Conservation (phyloP, 1,140 invertebrate genomes). For the Atta colombica region DNA sequence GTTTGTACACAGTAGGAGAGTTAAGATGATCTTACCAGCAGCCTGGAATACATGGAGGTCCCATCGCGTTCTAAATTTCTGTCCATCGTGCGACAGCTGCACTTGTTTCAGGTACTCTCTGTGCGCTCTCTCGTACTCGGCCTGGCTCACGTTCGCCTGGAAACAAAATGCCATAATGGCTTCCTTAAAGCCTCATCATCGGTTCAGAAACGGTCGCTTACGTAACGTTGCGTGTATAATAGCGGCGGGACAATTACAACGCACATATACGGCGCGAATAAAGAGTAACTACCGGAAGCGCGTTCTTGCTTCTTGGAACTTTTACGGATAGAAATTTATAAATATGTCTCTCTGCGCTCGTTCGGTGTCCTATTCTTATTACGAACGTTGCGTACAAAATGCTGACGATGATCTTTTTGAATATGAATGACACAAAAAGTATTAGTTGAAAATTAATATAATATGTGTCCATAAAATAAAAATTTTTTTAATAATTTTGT, state of each 20-base stretch:
- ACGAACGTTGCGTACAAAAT: not conserved
- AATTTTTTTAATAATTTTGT: no score
- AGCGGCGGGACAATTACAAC: slow-evolving; percentile 50
- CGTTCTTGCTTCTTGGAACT: slow-evolving; percentile 47
- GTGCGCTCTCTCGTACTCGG: slow-evolving; percentile 86
- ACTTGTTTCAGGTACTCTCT: slow-evolving; percentile 85
- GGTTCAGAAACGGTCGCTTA: slow-evolving; percentile 25
- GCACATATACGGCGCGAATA: slow-evolving; percentile 28
- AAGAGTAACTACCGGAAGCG: slow-evolving; percentile 43
- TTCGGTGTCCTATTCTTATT: not conserved
- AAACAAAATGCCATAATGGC: slow-evolving; percentile 68
- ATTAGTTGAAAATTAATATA: no score
- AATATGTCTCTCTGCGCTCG: not conserved
- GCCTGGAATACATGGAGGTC: slow-evolving; percentile 84
- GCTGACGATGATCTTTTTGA: not conserved
- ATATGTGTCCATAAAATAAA: no score
- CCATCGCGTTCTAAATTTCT: slow-evolving; percentile 74
- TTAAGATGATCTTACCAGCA: slow-evolving; percentile 78
- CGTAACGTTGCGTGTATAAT: slow-evolving; percentile 52
- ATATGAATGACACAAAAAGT: not conserved
- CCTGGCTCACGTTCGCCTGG: slow-evolving; percentile 86
- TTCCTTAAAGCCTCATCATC: slow-evolving; percentile 57
- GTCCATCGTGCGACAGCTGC: slow-evolving; percentile 77
- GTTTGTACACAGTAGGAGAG: not conserved
- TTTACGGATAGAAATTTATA: slow-evolving; percentile 12